Conservation (phyloP, 1,140 invertebrate genomes). For the Penaeus vannamei region DNA sequence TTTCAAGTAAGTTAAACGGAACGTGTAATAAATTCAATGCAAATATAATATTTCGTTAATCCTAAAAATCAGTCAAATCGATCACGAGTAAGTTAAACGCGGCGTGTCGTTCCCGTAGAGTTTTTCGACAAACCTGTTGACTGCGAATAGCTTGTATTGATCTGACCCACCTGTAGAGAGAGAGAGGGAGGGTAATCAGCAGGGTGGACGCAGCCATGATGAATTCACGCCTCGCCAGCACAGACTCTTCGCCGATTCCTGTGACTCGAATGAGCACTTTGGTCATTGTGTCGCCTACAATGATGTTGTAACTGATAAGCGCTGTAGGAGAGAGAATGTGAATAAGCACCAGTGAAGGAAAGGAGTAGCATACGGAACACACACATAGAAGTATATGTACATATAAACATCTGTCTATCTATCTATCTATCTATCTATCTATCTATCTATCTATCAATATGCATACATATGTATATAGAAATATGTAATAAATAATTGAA, state of each 20-base stretch:
- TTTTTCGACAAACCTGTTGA: too few relatives aligned
- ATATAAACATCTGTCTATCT: too few relatives aligned
- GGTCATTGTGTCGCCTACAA: slow-evolving; percentile 90
- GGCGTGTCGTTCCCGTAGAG: too few relatives aligned
- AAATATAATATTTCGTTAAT: too few relatives aligned
- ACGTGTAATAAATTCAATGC: too few relatives aligned
- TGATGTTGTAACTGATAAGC: slow-evolving; percentile 93
- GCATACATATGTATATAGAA: neutral
- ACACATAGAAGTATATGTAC: neutral
- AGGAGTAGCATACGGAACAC: neutral
- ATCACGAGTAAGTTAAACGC: too few relatives aligned
- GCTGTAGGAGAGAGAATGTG: slow-evolving; percentile 76
- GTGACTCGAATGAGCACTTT: slow-evolving; percentile 82
- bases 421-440: too few relatives aligned
- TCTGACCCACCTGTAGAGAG: slow-evolving; percentile 78
- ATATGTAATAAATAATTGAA: neutral
- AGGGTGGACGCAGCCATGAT: slow-evolving; percentile 84
- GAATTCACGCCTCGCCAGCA: slow-evolving; percentile 81
- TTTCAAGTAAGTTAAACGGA: too few relatives aligned
- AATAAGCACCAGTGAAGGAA: neutral
- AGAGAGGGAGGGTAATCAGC: slow-evolving; percentile 85
- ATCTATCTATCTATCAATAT: too few relatives aligned
- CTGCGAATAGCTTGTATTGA: too few relatives aligned
- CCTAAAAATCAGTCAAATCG: too few relatives aligned
- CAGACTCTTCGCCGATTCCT: slow-evolving; percentile 73